Evolutionary conservation across 2,888 invertebrate species (phyloP), one percentile per base, ranked within the genome.

Genomic region (Leucania comma): DNA sequence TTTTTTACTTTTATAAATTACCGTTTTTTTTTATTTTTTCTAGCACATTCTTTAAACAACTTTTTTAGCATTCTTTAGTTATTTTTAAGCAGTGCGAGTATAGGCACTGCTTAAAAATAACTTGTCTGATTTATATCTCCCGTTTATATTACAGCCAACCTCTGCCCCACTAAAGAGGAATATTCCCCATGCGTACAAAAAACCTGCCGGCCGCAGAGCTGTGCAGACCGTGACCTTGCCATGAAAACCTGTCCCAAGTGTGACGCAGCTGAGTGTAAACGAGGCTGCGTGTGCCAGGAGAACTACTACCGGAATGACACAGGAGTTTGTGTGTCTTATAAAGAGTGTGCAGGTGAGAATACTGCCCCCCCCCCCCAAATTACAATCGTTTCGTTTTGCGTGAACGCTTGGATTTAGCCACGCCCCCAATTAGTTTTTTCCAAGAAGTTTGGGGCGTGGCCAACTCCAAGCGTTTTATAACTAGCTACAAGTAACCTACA

Each of bases 91-190:
- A n/a, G n/a, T n/a, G n/a, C n/a, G n/a, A n/a, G n/a, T n/a, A n/a
- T n/a, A n/a, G n/a, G n/a, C n/a, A n/a, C n/a, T n/a, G n/a, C n/a
- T n/a, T n/a, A 17, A 42, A 14, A 38, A 38, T 35, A 38, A 46
- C 46, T 46, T 46, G 12, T 46, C 46, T 20, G 1, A 50, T 22
- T 22, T 24, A 24, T 14, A 51, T 51, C 24, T 17, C 17, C 5
- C 0, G 5, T 46, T 50, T 14, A 26, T 12, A 20, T 77, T 80
- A 0, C 63, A 89, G 89, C 84, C 32, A 51, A 51, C 2, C 68
- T 80, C 17, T 89, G 88, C 24, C 75, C 80, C 1, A 1, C 20
- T 14, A 78, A 84, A n/a, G 82, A 82, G 20, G 54, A 51, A 26
- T 82, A 82, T 5, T 75, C 70, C 6, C 0, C 72, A 2, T 82